These are phyloP conservation scores for Rhinopomastus cyanomelas DNA, from an alignment of 2,113 vertebrate species.

Conservation along the genomic window DNA sequence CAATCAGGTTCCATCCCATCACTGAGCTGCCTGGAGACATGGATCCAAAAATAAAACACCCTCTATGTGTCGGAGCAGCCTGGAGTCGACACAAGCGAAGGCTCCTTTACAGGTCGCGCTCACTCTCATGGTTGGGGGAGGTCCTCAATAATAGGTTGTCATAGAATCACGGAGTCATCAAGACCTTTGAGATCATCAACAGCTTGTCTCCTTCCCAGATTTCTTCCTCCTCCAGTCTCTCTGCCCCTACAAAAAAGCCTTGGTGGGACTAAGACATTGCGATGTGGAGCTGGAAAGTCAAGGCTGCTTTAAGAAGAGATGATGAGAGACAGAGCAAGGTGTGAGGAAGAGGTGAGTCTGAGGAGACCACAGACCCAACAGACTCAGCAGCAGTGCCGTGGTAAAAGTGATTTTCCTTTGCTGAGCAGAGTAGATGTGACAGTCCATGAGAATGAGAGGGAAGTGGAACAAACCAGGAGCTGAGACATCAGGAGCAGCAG, in stretches of 20 bases:
- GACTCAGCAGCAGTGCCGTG: background rate
- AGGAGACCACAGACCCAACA: background rate
- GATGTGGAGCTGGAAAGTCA: background rate
- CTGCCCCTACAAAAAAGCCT: background rate
- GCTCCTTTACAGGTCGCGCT: background rate
- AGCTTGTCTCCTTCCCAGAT: background rate
- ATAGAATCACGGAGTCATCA: too few species aligned
- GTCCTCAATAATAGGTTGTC: background rate
- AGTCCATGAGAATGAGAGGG: background rate
- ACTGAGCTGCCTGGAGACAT: background rate
- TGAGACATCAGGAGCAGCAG: background rate
- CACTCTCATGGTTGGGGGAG: accelerated
- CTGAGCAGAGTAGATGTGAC: background rate
- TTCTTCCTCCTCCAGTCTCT: background rate
- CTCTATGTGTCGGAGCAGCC: background rate
- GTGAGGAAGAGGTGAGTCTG: background rate
- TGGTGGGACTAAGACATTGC: background rate
- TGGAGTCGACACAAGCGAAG: background rate
- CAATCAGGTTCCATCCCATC: background rate
- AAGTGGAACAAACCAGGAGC: background rate
- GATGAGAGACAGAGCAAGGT: background rate
- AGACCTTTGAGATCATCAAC: too few species aligned
- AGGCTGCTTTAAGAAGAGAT: background rate
- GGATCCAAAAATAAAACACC: background rate
- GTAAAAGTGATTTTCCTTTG: background rate